Evolutionary conservation across 1,140 invertebrate species (phyloP), one percentile per base, ranked within the genome.

Genomic region (Drosophila elegans): DNA sequence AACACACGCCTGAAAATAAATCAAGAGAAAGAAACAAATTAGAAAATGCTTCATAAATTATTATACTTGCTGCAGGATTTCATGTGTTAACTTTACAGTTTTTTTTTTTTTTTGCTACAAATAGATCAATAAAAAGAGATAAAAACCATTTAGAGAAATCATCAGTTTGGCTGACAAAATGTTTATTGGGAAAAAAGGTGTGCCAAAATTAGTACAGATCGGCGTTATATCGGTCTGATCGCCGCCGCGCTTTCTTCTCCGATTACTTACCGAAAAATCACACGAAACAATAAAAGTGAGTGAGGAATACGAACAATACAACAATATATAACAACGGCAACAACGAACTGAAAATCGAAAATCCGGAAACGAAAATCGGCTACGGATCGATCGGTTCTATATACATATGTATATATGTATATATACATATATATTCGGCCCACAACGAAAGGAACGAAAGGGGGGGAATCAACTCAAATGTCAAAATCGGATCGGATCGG

Each of bases 1-100:
- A 85, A 90, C 78, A 82, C 80, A 90, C 86, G 69, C 81, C 86
- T 90, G 86, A 90, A 90, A 90, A 90, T 86, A 82, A 90, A 86
- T 74, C 55, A 90, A 86, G 78, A 90, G 79, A 90, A 85, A 85
- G 69, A 79, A 90, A 90, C 72, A 89, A 88, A 88, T 88, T 88
- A 88, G 84, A 88, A 88, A 84, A 78, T 77, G 45, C 82, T 73
- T 64, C 46, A n/a, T 74, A 74, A 56, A 79, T 59, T 11, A 51
- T 67, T 52, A 63, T 45, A 60, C 57, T 53, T 56, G 45, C 71
- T 74, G 56, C 57, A 56, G 63, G 66, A 71, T 52, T 53, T 67
- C 48, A 48, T 61, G 46, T 79, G 74, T 85, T 54, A 54, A 39
- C 29, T 66, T 51, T 56, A 56, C 44, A 48, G 44, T 48, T 55